Base-by-base conservation (phyloP, 2,888 invertebrate genomes). In the Nemotelus nigrinus region DNA sequence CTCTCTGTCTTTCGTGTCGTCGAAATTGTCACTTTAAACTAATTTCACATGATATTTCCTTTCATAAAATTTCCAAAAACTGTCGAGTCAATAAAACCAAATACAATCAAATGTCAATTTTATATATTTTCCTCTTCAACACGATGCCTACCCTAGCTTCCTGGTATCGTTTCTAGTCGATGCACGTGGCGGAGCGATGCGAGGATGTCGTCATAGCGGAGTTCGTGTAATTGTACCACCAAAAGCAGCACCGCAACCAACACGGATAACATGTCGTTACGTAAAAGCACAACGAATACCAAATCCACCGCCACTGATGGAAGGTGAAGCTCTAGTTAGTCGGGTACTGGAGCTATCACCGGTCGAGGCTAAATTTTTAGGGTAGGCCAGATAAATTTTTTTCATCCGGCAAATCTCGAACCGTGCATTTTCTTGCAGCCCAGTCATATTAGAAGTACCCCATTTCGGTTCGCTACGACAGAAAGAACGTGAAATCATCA, bases 141-240 rank as follows among this genome's bases (percentile, higher is more conserved):
- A 10, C 4, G 4, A 58, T 58, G 10, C 45, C 4, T 67, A 25
- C 43, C 25, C 2, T 86, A 96, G 96, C 84, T 99, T 99, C 90
- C 91, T 99, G 88, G 99, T 99, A 83, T 99, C 98, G 82, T 99
- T 99, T 89, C 93, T 99, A 90, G 99, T 99, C 82, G 99, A 99
- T 86, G 99, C 99, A 0, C 92, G 99, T 25, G 99, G 99, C 41
- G 99, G 99, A 5, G 97, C 99, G 41, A 99, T 99, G 99, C 92
- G 97, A 82, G 99, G 99, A 39, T 99, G 98, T 87, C 93, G 99
- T 4, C 98, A 99, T 85, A 97, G 97, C 47, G 99, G 99, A 1
- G 96, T 99, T 6, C 91, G 98, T 58, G 93, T 99, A 81, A 96
- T 99, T 83, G 96, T 99, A 60, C 99, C 99, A 39, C 98, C 99